Evolutionary conservation across 2,113 vertebrate species (phyloP).

Genomic region (Oreochromis aureus): DNA sequence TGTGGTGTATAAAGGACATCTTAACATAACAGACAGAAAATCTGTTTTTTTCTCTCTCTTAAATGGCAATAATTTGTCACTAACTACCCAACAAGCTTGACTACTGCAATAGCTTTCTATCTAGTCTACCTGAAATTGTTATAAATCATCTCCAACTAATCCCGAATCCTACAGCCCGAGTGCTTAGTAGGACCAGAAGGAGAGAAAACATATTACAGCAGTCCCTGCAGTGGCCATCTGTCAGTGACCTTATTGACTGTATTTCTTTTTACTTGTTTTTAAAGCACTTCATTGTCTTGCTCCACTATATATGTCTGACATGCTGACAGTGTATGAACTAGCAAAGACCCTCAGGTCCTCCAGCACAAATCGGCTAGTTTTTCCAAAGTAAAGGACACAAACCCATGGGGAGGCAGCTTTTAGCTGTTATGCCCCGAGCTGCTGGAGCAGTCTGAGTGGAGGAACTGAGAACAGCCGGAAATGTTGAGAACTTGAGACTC

Average conservation of each 20-base stretch:
- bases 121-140: background rate
- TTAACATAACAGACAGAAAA: background rate
- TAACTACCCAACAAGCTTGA: background rate
- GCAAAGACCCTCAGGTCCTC: background rate
- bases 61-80: background rate
- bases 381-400: background rate
- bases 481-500: background rate
- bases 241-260: background rate
- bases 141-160: background rate
- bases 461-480: background rate
- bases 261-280: background rate
- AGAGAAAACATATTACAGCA: background rate
- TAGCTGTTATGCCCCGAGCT: background rate
- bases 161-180: background rate
- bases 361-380: background rate
- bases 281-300: background rate
- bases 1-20: fast-evolving
- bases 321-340: background rate
- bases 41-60: background rate
- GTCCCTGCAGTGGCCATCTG: background rate
- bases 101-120: background rate
- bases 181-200: background rate
- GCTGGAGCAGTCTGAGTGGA: background rate
- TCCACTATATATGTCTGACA: background rate
- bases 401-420: background rate